Conservation (phyloP, 2,797 vertebrate genomes). For the Dendrocincla tyrannina region DNA sequence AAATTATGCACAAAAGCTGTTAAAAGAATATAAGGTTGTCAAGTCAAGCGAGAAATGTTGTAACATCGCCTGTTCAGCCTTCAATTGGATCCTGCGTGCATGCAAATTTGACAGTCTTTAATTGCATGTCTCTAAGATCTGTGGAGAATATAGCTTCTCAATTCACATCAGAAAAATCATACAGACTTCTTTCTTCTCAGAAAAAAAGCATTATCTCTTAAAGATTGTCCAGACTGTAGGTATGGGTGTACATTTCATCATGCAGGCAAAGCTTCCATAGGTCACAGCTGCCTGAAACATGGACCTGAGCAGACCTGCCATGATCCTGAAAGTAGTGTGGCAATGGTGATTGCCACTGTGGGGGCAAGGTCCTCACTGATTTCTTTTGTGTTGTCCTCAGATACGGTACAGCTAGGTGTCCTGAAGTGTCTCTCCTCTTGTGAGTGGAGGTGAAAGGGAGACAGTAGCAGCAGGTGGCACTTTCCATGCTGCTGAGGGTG, state of each 20-base stretch:
- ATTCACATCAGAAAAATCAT: constrained; percentile 23
- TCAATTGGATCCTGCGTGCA: constrained; percentile 4
- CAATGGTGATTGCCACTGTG: not conserved
- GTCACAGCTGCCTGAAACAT: not conserved
- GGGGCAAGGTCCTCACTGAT: not conserved
- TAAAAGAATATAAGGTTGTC: constrained; percentile 53
- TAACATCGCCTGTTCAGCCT: constrained; percentile 41
- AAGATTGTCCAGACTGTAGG: not conserved
- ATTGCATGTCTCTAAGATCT: constrained; percentile 52
- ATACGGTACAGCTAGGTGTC: not conserved
- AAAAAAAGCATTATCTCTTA: not conserved
- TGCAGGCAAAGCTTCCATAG: not conserved
- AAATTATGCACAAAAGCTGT: constrained; percentile 18
- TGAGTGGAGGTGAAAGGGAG: not conserved
- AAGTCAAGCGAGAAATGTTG: constrained; percentile 35
- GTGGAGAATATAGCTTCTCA: constrained; percentile 35
- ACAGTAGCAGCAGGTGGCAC: not conserved
- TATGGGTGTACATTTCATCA: not conserved
- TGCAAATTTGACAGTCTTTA: constrained; percentile 58
- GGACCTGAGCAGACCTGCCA: not conserved
- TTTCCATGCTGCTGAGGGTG: not conserved
- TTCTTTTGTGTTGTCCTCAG: not conserved
- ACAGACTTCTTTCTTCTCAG: not conserved
- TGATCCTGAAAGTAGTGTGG: not conserved
- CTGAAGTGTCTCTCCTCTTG: not conserved